These are phyloP conservation scores for Lasioglossum figueresi DNA, from an alignment of 2,888 invertebrate species.

Conservation along the genomic window DNA sequence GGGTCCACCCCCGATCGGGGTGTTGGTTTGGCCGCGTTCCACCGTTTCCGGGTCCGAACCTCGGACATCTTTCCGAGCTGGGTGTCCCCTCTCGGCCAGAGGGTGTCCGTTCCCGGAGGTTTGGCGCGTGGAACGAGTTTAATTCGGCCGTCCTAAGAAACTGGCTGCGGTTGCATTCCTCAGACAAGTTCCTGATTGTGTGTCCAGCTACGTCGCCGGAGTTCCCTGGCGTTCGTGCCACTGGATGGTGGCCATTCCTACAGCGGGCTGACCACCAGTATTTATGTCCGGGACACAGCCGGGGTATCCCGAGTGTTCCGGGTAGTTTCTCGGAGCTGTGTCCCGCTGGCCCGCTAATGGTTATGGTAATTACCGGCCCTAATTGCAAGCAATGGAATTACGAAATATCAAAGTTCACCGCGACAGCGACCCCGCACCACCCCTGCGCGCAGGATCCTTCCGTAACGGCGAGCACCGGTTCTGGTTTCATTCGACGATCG, in stretches of 20 bases:
- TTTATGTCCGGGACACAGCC: conserved; percentile 81
- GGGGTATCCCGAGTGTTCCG: conserved; percentile 74
- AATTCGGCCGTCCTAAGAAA: conserved; percentile 83
- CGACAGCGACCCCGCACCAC: conserved; percentile 54
- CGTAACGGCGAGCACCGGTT: conserved; percentile 20
- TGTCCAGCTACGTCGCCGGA: conserved; percentile 78
- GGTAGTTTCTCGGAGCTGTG: conserved; percentile 76
- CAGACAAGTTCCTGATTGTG: conserved; percentile 84
- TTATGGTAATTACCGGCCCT: conserved; percentile 84
- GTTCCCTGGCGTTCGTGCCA: conserved; percentile 74
- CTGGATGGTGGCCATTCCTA: conserved; percentile 74
- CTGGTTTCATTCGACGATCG: conserved; percentile 23
- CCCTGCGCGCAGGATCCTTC: conserved; percentile 55
- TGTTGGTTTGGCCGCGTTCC: conserved; percentile 59
- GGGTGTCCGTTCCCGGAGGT: conserved; percentile 71
- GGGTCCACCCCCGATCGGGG: conserved; percentile 7
- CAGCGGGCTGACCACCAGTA: conserved; percentile 81
- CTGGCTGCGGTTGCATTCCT: conserved; percentile 83
- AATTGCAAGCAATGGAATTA: conserved; percentile 84
- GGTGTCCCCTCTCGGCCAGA: conserved; percentile 49
- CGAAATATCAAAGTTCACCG: conserved; percentile 83
- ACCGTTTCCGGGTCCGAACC: conserved; percentile 56
- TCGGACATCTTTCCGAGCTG: conserved; percentile 60
- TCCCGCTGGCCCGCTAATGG: conserved; percentile 81
- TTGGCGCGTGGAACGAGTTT: conserved; percentile 80